phyloP scores from a whole-genome alignment of 2,797 vertebrate genomes.

The Erpetoichthys calabaricus region DNA sequence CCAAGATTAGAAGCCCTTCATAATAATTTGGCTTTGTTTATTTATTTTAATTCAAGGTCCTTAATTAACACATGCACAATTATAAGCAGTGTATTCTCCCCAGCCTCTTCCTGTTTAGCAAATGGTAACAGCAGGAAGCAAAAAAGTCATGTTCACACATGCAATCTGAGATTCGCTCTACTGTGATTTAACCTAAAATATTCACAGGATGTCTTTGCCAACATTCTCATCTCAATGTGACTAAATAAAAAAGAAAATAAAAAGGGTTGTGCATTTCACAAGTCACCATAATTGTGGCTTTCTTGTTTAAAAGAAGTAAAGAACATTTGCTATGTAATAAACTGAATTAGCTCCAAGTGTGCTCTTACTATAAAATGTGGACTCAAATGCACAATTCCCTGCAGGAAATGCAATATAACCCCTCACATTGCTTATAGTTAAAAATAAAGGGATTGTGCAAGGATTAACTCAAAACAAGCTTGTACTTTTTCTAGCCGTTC shows the following conservation, averaged over 20 bases:
- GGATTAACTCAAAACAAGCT: background rate
- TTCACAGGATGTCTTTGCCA: background rate
- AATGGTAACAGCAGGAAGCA: constrained; percentile 17
- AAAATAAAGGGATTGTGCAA: no score
- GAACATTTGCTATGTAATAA: no score
- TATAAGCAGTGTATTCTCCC: constrained; percentile 10
- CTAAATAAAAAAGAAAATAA: background rate
- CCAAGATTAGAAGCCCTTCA: constrained; percentile 6
- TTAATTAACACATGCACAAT: constrained; percentile 17
- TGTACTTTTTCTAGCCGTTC: background rate
- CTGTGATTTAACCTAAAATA: background rate
- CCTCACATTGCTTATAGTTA: no score
- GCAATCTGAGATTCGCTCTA: background rate
- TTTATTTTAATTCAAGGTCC: constrained; percentile 12
- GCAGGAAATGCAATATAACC: no score
- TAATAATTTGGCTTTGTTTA: constrained; percentile 14
- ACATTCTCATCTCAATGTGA: background rate
- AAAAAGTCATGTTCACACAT: constrained; percentile 8
- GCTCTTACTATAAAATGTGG: no score
- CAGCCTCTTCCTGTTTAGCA: constrained; percentile 16
- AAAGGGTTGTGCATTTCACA: background rate
- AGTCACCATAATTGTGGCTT: no score
- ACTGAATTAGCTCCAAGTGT: no score
- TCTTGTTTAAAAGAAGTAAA: no score
- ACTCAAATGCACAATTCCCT: no score